Conservation (phyloP, 2,113 vertebrate species). For the Pluvianellus socialis region DNA sequence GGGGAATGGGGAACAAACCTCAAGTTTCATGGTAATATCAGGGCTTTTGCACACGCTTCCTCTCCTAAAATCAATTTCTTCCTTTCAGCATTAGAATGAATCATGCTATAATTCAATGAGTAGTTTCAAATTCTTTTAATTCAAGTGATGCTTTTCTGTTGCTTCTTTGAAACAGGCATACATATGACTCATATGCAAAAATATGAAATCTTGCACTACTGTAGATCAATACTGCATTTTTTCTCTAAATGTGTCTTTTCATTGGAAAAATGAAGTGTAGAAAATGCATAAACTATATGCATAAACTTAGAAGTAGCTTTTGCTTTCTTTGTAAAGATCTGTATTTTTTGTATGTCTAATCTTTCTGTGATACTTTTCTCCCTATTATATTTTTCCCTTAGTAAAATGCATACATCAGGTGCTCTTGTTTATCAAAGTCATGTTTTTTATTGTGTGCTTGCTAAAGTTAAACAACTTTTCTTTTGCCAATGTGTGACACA, state of each 20-base stretch:
- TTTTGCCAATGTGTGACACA: slow-evolving; percentile 27
- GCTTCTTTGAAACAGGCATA: slow-evolving; percentile 10
- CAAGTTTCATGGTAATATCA: neutral
- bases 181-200: neutral
- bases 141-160: neutral
- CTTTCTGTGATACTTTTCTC: slow-evolving; percentile 28
- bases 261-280: neutral
- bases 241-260: neutral
- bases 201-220: neutral
- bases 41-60: neutral
- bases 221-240: neutral
- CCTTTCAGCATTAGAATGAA: slow-evolving; percentile 30
- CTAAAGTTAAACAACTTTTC: neutral
- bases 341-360: neutral
- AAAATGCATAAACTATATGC: neutral
- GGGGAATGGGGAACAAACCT: neutral
- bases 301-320: neutral
- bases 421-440: slow-evolving; percentile 34
- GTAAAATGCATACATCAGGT: slow-evolving; percentile 45
- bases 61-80: slow-evolving; percentile 30
- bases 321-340: neutral
- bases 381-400: slow-evolving; percentile 28
- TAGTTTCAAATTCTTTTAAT: slow-evolving; percentile 17
- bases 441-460: slow-evolving; percentile 18
- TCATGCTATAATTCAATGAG: neutral